Base-by-base conservation (phyloP, 2,113 vertebrate genomes). In the Plecturocebus donacophilus region DNA sequence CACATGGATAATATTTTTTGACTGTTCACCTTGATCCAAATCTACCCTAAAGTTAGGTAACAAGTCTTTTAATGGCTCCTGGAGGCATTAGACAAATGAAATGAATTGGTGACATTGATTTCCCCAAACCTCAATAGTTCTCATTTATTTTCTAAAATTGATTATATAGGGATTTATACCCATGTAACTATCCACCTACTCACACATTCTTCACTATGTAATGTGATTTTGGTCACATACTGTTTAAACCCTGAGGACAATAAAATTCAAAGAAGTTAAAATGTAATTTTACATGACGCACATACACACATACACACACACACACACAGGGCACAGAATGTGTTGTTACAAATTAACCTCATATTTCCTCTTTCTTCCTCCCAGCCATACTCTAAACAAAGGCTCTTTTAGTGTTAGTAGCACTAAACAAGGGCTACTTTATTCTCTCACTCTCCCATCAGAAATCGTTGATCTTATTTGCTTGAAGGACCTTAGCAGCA, bases 101-200 rank as follows among this genome's bases (percentile, higher is more conserved):
- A 32, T 75, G 71, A 96, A 96, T 66, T 92, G 94, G 47, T 75
- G 61, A 96, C 92, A 94, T 75, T 95, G 92, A 95, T 96, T 97
- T 97, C 56, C 58, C 40, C 90, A 92, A 96, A 93, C 56, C 73
- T 97, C 82, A 95, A 87, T 90, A 96, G 92, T 84, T 94, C 76
- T 77, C 77, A 84, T 92, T 96, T 96, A 94, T 94, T 76, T 96
- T 97, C 49, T 77, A 83, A 96, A 92, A 90, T 87, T 40, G 75
- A 90, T 89, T 94, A 95, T 87, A 73, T 56, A 85, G n/a, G 64
- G 80, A 94, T 97, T 96, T 97, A 87, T 4, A 92, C 38, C 35
- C 56, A 88, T 85, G 71, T 93, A 95, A 91, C 87, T 97, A 87
- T 88, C 32, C 38, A 83, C 61, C 95, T 95, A 94, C 64, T 64